Percentiles rank a stretch among this genome's conserved stretches.
Conservation (phyloP, 1,140 invertebrate species). For the Leptopilina clavipes region DNA sequence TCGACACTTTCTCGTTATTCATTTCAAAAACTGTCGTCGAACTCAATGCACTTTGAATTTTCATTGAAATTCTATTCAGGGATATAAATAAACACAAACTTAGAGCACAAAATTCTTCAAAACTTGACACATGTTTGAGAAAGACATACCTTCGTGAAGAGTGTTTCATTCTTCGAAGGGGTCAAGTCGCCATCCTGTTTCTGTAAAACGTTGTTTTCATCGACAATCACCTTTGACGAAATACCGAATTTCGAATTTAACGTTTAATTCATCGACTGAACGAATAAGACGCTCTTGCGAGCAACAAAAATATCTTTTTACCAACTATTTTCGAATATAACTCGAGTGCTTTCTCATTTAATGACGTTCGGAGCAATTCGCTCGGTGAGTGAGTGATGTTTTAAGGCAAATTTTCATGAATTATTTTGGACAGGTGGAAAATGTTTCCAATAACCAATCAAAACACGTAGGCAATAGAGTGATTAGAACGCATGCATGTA, state of each 20-base stretch:
- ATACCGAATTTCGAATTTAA: not conserved
- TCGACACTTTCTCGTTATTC: too few relatives aligned
- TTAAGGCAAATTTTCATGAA: not conserved
- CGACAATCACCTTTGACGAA: constrained; percentile 36
- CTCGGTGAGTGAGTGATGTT: constrained; percentile 25
- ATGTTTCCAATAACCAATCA: too few relatives aligned
- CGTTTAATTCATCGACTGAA: constrained; percentile 34
- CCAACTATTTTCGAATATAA: constrained; percentile 17
- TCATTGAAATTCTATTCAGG: constrained; percentile 30
- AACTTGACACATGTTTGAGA: constrained; percentile 18
- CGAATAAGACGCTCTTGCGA: constrained; percentile 14
- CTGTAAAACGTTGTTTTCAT: constrained; percentile 37
- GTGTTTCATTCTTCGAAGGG: constrained; percentile 68
- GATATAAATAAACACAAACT: constrained; percentile 34
- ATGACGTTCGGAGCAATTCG: constrained; percentile 49
- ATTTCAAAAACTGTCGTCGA: too few relatives aligned
- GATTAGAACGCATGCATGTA: too few relatives aligned
- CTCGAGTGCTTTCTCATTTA: constrained; percentile 48
- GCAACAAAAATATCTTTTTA: constrained; percentile 26
- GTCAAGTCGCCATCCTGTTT: constrained; percentile 70
- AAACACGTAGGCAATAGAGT: too few relatives aligned
- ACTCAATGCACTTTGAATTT: too few relatives aligned
- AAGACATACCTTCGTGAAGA: constrained; percentile 63
- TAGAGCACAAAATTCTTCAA: not conserved
- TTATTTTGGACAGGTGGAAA: too few relatives aligned